Evolutionary conservation across 2,113 vertebrate species (phyloP).

Genomic region (Lophochroa leadbeateri): DNA sequence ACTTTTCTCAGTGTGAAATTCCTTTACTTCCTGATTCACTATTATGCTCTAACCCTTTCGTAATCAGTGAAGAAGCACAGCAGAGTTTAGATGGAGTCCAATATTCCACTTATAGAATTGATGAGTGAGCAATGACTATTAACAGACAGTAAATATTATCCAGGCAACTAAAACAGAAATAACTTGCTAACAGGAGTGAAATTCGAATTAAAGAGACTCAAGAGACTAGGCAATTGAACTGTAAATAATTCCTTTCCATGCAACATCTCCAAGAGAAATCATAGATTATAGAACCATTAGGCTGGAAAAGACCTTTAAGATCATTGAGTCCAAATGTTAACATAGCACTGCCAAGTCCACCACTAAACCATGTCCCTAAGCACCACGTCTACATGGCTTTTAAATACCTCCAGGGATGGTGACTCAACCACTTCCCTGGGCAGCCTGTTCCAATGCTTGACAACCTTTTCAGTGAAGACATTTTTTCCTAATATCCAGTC

Average conservation of each 20-base stretch:
- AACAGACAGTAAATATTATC: not conserved
- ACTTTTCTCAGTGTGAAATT: not conserved
- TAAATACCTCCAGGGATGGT: not conserved
- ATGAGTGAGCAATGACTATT: not conserved
- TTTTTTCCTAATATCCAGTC: not conserved
- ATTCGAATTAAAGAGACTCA: not conserved
- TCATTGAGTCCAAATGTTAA: not conserved
- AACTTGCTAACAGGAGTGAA: not conserved
- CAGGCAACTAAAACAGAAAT: not conserved
- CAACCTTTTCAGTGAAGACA: not conserved
- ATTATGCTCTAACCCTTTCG: not conserved
- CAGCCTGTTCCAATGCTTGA: not conserved
- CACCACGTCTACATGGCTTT: not conserved
- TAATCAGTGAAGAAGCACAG: conserved; percentile 18
- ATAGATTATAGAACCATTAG: not conserved
- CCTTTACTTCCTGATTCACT: not conserved
- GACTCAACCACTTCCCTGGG: not conserved
- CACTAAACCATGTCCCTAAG: not conserved
- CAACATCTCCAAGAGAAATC: not conserved
- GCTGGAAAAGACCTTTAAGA: not conserved
- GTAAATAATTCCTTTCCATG: not conserved
- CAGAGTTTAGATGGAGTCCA: not conserved
- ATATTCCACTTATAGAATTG: not conserved
- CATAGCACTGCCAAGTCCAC: not conserved
- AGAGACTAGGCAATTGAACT: not conserved